These are phyloP conservation scores for Synergus laeviventris DNA, from an alignment of 2,888 invertebrate species.

Conservation along the genomic window DNA sequence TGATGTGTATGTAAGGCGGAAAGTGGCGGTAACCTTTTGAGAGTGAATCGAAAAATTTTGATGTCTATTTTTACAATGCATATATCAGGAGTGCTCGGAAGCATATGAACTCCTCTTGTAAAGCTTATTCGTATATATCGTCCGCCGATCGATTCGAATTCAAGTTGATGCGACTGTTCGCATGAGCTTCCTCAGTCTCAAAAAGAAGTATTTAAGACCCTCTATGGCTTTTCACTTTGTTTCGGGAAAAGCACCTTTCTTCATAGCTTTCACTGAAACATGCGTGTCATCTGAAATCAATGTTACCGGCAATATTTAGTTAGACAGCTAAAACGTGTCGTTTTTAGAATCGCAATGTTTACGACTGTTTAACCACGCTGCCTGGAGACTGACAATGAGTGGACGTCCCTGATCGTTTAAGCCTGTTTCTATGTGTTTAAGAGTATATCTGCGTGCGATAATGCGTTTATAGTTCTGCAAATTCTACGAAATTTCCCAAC, in stretches of 20 bases:
- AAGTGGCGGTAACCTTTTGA: conserved; percentile 23
- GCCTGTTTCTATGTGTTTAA: conserved; percentile 38
- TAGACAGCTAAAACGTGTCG: conserved; percentile 20
- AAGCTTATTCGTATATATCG: conserved; percentile 16
- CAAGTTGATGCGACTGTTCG: conserved; percentile 26
- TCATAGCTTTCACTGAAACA: not conserved
- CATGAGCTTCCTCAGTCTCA: conserved; percentile 8
- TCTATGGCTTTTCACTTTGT: not conserved
- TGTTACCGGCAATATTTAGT: conserved; percentile 27
- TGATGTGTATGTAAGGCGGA: no score
- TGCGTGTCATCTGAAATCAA: not conserved
- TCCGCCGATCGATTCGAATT: conserved; percentile 28
- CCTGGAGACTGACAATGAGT: conserved; percentile 31
- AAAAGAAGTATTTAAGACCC: conserved; percentile 22
- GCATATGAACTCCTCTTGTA: conserved; percentile 22
- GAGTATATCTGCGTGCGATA: conserved; percentile 27
- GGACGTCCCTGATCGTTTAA: conserved; percentile 35
- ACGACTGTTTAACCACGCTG: conserved; percentile 27
- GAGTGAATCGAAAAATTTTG: conserved; percentile 22
- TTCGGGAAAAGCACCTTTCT: not conserved
- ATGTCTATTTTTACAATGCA: conserved; percentile 26
- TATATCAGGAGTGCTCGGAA: conserved; percentile 14
- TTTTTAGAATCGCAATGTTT: conserved; percentile 35
- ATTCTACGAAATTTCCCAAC: conserved; percentile 15
- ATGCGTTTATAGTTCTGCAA: conserved; percentile 34